Evolutionary conservation across 2,113 vertebrate genomes (phyloP).

Genomic region (Cepphus grylle): DNA sequence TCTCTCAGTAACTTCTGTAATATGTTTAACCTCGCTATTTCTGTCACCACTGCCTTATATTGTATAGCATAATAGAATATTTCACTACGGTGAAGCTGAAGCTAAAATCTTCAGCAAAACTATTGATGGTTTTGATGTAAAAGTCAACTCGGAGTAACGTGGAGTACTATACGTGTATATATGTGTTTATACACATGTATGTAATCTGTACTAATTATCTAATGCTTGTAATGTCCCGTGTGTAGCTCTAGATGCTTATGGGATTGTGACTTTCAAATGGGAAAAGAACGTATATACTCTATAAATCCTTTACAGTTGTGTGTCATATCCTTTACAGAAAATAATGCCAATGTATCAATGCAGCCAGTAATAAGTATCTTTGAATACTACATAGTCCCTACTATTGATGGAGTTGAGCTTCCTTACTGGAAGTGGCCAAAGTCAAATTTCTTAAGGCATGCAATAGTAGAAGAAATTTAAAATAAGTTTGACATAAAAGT

Average conservation of each 20-base stretch:
- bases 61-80: not conserved
- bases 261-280: not conserved
- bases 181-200: fast-evolving
- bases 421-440: not conserved
- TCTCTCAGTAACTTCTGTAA: not conserved
- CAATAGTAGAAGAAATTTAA: not conserved
- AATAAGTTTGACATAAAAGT: not conserved
- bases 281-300: not conserved
- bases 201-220: not conserved
- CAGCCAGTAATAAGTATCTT: not conserved
- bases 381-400: not conserved
- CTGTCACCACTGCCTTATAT: not conserved
- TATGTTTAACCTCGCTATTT: not conserved
- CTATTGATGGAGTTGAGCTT: not conserved
- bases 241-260: not conserved
- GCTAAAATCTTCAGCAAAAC: not conserved
- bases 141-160: not conserved
- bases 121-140: not conserved
- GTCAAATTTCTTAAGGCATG: not conserved
- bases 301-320: not conserved
- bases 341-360: not conserved
- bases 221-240: not conserved
- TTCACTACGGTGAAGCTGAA: not conserved
- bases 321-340: not conserved
- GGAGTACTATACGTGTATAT: not conserved